Percentiles rank a stretch among this genome's conserved stretches.
Conservation (phyloP, 2,797 vertebrate species). For the Cheirogaleus major region DNA sequence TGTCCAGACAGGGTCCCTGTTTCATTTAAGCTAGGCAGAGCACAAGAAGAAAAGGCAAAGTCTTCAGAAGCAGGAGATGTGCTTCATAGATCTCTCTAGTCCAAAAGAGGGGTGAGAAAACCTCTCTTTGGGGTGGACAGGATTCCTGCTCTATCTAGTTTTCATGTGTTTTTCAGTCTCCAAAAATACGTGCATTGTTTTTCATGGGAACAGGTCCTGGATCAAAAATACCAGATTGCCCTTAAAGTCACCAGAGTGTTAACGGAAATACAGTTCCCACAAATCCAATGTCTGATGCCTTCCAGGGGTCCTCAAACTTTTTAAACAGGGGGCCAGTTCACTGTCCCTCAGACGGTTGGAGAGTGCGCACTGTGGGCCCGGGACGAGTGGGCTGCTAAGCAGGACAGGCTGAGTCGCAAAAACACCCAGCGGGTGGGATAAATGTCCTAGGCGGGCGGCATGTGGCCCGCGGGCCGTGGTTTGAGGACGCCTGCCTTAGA, state of each 20-base stretch:
- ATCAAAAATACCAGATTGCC: neutral
- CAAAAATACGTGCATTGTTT: neutral
- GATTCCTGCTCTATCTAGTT: neutral
- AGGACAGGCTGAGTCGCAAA: too few relatives aligned
- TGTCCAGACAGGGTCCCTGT: fast-evolving
- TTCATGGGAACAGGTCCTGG: neutral
- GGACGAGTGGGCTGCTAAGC: too few relatives aligned
- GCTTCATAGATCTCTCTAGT: neutral
- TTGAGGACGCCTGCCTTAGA: neutral
- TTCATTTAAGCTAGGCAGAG: neutral
- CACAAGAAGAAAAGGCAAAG: neutral
- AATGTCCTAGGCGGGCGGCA: too few relatives aligned
- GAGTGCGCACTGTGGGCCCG: too few relatives aligned
- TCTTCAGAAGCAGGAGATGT: neutral
- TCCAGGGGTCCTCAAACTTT: too few relatives aligned
- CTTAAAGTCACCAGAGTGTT: neutral
- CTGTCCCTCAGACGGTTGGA: too few relatives aligned
- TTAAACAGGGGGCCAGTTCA: too few relatives aligned
- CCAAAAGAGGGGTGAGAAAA: neutral
- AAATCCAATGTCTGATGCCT: neutral
- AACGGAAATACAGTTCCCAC: neutral
- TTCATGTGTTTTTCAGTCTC: neutral
- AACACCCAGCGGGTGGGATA: too few relatives aligned
- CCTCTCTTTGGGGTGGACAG: neutral
- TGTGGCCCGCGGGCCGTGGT: too few relatives aligned